phyloP scores from a whole-genome alignment of 2,113 vertebrate species.

The Cynocephalus volans region DNA sequence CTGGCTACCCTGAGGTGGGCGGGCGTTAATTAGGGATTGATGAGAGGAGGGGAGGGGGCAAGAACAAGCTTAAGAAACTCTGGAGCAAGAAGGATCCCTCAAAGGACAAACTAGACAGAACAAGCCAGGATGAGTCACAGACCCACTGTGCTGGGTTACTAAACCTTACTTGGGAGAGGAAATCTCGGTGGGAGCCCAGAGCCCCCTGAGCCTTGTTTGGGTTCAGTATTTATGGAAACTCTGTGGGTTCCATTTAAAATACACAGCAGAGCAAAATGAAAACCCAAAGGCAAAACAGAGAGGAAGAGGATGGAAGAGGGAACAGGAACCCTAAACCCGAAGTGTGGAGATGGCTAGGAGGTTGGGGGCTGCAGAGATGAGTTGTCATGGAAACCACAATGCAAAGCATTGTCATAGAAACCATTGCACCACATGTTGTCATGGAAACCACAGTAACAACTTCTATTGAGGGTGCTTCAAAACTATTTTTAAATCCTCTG shows the following conservation, averaged over 20 bases:
- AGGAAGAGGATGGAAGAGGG: background rate
- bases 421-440: background rate
- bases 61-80: background rate
- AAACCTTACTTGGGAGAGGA: background rate
- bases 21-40: no score
- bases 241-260: background rate
- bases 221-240: background rate
- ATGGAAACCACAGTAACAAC: constrained; percentile 34
- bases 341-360: background rate
- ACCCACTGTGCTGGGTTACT: background rate
- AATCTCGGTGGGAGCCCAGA: background rate
- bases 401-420: constrained; percentile 20
- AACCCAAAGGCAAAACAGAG: background rate
- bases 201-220: background rate
- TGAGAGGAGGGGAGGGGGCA: background rate
- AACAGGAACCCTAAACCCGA: background rate
- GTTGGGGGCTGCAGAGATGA: background rate
- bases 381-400: constrained; percentile 37
- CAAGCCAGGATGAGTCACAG: background rate
- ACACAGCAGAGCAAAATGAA: background rate
- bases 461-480: background rate
- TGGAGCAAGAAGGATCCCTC: background rate
- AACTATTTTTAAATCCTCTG: constrained; percentile 67
- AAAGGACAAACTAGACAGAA: background rate
- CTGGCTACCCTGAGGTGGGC: background rate